Evolutionary conservation across 2,113 vertebrate species (phyloP), one percentile per base, ranked within the genome.

Genomic region (Apteryx mantelli): DNA sequence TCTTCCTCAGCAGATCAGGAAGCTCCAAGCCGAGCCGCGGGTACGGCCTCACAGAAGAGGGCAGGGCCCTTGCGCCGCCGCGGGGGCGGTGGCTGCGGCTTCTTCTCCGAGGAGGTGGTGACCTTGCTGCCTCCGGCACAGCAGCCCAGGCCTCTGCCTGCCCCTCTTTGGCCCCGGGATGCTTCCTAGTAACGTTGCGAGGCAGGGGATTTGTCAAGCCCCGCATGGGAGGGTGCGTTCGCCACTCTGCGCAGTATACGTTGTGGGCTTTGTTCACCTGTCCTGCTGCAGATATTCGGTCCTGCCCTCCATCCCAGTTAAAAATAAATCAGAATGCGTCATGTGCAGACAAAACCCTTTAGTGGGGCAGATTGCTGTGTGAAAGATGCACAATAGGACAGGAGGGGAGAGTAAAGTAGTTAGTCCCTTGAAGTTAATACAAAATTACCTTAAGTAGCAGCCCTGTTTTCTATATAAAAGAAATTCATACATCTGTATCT

Each of bases 301-400:
- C 22, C 3, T 11, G 48, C 8, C 11, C 28, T 18, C 19, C 16
- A 0, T 7, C 52, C 42, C 18, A 0, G 28, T 15, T 2, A 1
- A 6, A 2, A 3, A 2, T n/a, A 15, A 2, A 5, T 3, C 0
- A 26, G 40, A 1, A 1, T 2, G 26, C 34, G 38, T 5, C n/a
- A 16, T 4, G n/a, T 1, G 15, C 42, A 2, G 16, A 53, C 6
- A 1, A 2, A 17, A 2, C 40, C 10, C 2, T 2, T 0, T 48
- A 48, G 15, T n/a, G 6, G 8, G 34, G 17, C 13, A 9, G 14
- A 1, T 10, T 11, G 1, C 10, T 8, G 63, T 10, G n/a, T 26
- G 38, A 44, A 4, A 24, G 34, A 7, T 1, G 1, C 1, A 2
- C 1, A 32, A 38, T 50, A 30, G 52, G 26, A 46, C 44, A 46